Base-by-base conservation (phyloP, 2,888 invertebrate species). In the Cerastoderma edule region DNA sequence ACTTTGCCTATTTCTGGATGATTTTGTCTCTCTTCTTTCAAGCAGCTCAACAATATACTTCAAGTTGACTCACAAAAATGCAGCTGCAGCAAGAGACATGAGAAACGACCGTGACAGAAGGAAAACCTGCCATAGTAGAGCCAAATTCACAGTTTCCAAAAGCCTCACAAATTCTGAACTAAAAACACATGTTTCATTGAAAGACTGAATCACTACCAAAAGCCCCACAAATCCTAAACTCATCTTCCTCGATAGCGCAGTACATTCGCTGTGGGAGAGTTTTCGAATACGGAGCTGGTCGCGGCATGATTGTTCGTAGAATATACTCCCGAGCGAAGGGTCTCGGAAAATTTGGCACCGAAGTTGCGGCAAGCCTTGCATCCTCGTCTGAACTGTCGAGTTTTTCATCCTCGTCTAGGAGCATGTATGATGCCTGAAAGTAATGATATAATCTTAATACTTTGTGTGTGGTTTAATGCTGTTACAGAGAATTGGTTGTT, bases 201-300 rank as follows among this genome's bases (percentile, higher is more conserved):
- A 96, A 96, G 64, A 95, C 94, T 0, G 95, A 95, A 89, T 96
- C 96, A 85, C 95, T 95, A 0, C 96, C 95, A 90, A 96, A 96
- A n/a, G 96, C 96, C 4, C 96, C 96, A 70, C 95, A 95, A 60
- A 97, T 92, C 80, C 96, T 93, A 88, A 96, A 95, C 79, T 95
- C 95, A 65, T 95, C 95, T 50, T 95, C 94, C 74, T 94, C 94
- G 19, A 96, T 92, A 79, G 95, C 94, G 19, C 95, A 96, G 83
- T 95, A 95, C 92, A 96, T 93, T 85, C 95, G 94, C 87, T 96
- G 96, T 1, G 95, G 95, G 66, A 94, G 94, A 53, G 94, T 93
- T 10, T 94, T 93, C 0, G 95, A 95, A 83, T 94, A 94, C 0
- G 94, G 93, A 16, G 95, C 94, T 3, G 96, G 96, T 69, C 95